These are phyloP conservation scores for Dermochelys coriacea DNA, from an alignment of 2,797 vertebrate species.

Conservation along the genomic window DNA sequence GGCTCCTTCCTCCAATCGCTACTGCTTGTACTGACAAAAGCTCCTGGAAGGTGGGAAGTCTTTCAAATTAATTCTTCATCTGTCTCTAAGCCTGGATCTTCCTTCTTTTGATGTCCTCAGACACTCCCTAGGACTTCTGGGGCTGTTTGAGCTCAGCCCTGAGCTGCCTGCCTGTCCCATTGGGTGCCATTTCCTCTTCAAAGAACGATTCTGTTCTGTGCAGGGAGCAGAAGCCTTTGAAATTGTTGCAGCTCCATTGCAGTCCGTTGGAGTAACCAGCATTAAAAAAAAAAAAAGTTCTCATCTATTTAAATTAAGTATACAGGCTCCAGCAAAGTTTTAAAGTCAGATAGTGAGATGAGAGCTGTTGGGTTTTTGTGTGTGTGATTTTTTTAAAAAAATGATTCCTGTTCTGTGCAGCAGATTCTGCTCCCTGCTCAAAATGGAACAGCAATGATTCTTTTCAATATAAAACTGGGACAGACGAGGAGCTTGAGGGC, in stretches of 20 bases:
- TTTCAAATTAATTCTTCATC: slow-evolving; percentile 43
- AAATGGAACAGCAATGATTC: background rate
- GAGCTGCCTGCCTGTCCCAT: slow-evolving; percentile 60
- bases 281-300: slow-evolving; percentile 66
- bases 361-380: slow-evolving; percentile 57
- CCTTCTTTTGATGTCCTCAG: slow-evolving; percentile 68
- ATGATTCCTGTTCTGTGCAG: slow-evolving; percentile 44
- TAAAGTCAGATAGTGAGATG: slow-evolving; percentile 55
- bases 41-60: background rate
- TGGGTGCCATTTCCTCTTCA: slow-evolving; percentile 78
- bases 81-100: slow-evolving; percentile 55
- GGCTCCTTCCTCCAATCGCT: slow-evolving; percentile 17
- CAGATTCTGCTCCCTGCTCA: slow-evolving; percentile 26
- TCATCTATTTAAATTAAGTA: slow-evolving; percentile 73
- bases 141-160: slow-evolving; percentile 39
- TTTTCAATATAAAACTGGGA: slow-evolving; percentile 59
- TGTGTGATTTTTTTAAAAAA: slow-evolving; percentile 49
- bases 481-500: background rate
- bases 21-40: slow-evolving; percentile 63
- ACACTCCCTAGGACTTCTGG: slow-evolving; percentile 66
- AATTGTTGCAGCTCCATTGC: slow-evolving; percentile 54
- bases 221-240: slow-evolving; percentile 74
- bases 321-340: slow-evolving; percentile 58
- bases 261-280: slow-evolving; percentile 51
- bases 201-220: slow-evolving; percentile 72